Evolutionary conservation across 2,888 invertebrate species (phyloP), one percentile per base, ranked within the genome.

Genomic region (Drosophila recens): DNA sequence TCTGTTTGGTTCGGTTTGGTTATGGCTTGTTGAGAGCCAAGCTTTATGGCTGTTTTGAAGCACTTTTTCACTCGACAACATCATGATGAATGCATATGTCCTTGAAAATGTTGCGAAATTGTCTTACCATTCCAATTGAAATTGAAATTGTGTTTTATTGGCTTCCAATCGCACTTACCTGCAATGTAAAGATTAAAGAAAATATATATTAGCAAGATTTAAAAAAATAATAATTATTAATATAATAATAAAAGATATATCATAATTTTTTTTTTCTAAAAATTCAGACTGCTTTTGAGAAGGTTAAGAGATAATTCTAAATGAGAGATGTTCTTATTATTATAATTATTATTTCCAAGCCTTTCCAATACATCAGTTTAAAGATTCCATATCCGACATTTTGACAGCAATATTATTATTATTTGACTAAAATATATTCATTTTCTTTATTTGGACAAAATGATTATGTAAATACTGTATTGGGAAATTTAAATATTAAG

Each of bases 81-180:
- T 36, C 61, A 64, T 79, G 69, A 79, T 72, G 68, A 45, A 79
- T 79, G 75, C 68, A 78, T 69, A 57, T 48, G 79, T 76, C 79
- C 79, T 79, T 79, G 79, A 78, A 79, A 71, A 51, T 40, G 49
- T 30, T 45, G 56, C 13, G 59, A 61, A 73, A 62, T 69, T 70
- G 65, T 72, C 74, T 66, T 49, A 62, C 58, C 63, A 20, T 52
- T 53, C 34, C 15, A 33, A 13, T 34, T 58, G 10, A 36, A 61
- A 43, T n/a, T 49, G 36, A 6, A 10, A 40, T 27, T 20, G n/a
- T 0, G 4, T 33, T 34, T 38, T 0, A 23, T 34, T 15, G 49
- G 20, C 20, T 62, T 51, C 38, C 46, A 48, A 13, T 45, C 13
- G 38, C 27, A 80, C 89, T 88, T 70, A 82, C 82, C 82, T 82